Evolutionary conservation across 92 coral and sea anemone genomes (phyloP).

Genomic region (Phymanthus crucifer): DNA sequence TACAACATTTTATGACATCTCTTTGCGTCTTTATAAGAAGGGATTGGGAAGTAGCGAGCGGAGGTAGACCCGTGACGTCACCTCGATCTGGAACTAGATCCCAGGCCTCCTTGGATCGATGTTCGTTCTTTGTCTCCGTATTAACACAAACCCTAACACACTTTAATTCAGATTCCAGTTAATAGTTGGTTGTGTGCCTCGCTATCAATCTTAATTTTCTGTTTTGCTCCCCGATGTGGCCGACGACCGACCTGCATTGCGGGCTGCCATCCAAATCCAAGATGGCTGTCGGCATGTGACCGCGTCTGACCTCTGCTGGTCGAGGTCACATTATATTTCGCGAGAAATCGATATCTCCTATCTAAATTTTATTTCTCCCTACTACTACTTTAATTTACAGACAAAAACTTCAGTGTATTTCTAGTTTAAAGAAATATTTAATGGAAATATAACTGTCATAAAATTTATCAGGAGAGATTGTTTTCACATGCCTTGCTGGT

Average conservation of each 20-base stretch:
- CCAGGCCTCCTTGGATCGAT: no score
- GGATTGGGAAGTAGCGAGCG: no score
- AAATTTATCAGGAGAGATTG: background rate
- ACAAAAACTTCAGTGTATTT: background rate
- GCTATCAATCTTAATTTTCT: no score
- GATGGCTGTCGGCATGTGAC: background rate
- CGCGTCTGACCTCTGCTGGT: background rate
- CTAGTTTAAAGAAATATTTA: background rate
- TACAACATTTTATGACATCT: background rate
- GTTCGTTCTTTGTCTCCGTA: no score
- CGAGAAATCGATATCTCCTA: background rate
- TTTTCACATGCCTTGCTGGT: slow-evolving; percentile 1
- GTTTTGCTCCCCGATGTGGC: background rate
- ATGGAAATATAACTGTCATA: no score
- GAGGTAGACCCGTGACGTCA: no score
- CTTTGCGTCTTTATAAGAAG: background rate
- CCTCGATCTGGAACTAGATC: no score
- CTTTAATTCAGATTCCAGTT: no score
- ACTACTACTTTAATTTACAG: no score
- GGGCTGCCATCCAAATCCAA: background rate
- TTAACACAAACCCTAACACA: no score
- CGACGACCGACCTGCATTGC: background rate
- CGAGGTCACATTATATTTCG: background rate
- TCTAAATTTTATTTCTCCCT: background rate
- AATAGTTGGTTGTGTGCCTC: no score